Evolutionary conservation across 2,888 invertebrate genomes (phyloP), one percentile per base, ranked within the genome.

Genomic region (Listrodromus nycthemerus): DNA sequence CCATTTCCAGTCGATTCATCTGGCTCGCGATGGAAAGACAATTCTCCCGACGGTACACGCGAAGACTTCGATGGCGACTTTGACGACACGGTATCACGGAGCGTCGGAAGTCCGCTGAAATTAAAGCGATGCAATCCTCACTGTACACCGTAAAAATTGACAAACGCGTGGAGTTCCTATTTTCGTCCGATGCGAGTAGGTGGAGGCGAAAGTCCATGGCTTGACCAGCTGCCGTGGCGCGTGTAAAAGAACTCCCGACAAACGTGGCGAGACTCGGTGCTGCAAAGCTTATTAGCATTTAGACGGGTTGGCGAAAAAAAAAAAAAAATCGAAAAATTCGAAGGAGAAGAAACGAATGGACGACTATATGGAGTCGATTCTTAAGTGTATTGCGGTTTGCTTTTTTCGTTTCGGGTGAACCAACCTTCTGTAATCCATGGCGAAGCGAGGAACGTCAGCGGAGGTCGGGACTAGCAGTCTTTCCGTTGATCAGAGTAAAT

Each of bases 201-300:
- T 21, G 13, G 10, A 58, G 10, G 10, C 52, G n/a, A 52, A 13
- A 13, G 41, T 16, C 41, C 16, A 16, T 16, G 4, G 13, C 41
- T 45, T 45, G 55, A 67, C 70, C 63, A 50, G 69, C 48, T 75
- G 61, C 63, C n/a, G 63, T 27, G 33, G 24, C 67, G 55, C 50
- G 50, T 24, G 16, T 55, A 19, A n/a, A 30, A 73, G 37, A 74
- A 75, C 67, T 69, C 80, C 37, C 63, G 41, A 37, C 55, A 61
- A 61, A 30, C 8, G 58, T 45, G 65, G 6, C 0, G 73, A 58
- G 48, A 48, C 24, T 37, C 55, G 52, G 69, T 37, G 41, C 61
- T 50, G 45, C 58, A 79, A 82, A 85, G 86, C 86, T 84, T 87
- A 88, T 88, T 88, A 88, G 86, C 88, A 87, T 88, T 88, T 87